Evolutionary conservation across 1,140 invertebrate species (phyloP).

Genomic region (Luehdorfia chinensis): DNA sequence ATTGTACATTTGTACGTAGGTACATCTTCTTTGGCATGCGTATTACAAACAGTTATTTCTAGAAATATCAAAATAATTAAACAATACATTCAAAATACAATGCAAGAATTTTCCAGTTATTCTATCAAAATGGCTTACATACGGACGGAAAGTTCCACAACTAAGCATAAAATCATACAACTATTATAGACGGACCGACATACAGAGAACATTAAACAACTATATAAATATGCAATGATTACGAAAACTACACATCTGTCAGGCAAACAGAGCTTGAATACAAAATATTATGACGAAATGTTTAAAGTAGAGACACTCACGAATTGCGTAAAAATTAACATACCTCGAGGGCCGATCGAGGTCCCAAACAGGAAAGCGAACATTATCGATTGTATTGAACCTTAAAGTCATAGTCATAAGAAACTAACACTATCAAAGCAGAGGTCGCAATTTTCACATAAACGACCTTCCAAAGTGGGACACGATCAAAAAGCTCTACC

Average conservation of each 20-base stretch:
- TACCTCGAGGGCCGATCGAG: conserved; percentile 8
- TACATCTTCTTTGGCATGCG: conserved; percentile 62
- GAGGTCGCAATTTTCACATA: conserved; percentile 10
- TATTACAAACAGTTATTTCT: no score
- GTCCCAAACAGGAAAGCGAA: conserved; percentile 3
- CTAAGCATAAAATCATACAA: conserved; percentile 4
- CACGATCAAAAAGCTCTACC: conserved; percentile 11
- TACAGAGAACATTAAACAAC: conserved; percentile 19
- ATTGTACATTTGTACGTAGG: no score
- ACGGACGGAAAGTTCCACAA: conserved; percentile 13
- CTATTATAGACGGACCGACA: conserved; percentile 16
- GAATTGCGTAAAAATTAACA: conserved; percentile 17
- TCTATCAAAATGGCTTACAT: conserved; percentile 16
- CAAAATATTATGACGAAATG: conserved; percentile 12
- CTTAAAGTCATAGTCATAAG: conserved; percentile 1
- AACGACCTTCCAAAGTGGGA: conserved; percentile 15
- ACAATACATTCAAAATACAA: no score
- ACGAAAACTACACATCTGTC: conserved; percentile 15
- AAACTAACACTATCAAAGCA: neutral
- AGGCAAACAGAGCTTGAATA: conserved; percentile 7
- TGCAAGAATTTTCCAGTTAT: no score
- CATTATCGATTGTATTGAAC: conserved; percentile 1
- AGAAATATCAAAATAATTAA: no score
- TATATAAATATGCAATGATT: conserved; percentile 20
- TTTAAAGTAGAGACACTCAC: neutral